Base-by-base conservation (phyloP, 2,888 invertebrate genomes). In the Lapara coniferarum region DNA sequence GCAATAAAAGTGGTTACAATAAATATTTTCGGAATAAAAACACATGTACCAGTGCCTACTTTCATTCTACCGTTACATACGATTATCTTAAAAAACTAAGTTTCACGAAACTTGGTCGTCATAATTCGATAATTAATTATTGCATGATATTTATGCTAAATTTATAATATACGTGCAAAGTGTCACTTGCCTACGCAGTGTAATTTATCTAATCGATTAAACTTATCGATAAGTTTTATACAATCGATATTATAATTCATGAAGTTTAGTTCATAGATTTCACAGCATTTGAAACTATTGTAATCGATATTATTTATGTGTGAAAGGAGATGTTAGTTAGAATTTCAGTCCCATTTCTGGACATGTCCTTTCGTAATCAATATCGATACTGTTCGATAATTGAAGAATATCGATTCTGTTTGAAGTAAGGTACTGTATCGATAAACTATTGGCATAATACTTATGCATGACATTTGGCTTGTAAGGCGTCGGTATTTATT, bases 101-200 rank as follows among this genome's bases (percentile, higher is more conserved):
- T 74, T 75, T 71, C 71, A 76, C 77, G 77, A 79, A 77, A 71
- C 72, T 82, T 82, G 83, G 80, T 84, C 81, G 71, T 77, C 76
- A 77, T 79, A 83, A 84, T 84, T 85, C 81, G 81, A 72, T 76
- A 77, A 74, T 70, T 72, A 73, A 74, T 78, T 82, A 82, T 77
- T 80, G 77, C 77, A 74, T 73, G 71, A 71, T 37, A 74, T 74
- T 80, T 78, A 81, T 74, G 72, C 77, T 76, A 78, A 69, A n/a
- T 44, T 10, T 59, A 57, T 53, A n/a, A 19, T 63, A 19, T 19
- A 63, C 13, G 63, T 63, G 63, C 59, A 53, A 59, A 57, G 14
- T 52, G 51, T 58, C 30, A 68, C 68, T 68, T 58, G 63, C 63
- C 63, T 63, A 63, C 46, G 25, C 5, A 46, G 25, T 25, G 25